phyloP scores from a whole-genome alignment of 1,140 invertebrate species.

The Bursaphelenchus mucronatus region DNA sequence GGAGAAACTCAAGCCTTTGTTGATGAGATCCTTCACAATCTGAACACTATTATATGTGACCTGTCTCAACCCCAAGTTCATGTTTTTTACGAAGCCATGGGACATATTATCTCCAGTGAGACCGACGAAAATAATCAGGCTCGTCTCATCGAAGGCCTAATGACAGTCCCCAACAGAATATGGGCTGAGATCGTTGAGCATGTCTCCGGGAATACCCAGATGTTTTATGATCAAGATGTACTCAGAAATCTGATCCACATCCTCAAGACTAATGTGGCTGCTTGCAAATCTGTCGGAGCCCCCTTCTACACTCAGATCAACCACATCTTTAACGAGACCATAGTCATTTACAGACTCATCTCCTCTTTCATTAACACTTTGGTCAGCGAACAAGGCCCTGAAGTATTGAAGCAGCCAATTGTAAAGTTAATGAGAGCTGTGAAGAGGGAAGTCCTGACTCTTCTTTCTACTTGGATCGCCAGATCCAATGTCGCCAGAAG shows the following conservation, averaged over 20 bases:
- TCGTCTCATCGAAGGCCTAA: slow-evolving; percentile 90
- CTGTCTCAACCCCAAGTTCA: slow-evolving; percentile 97
- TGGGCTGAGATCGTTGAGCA: slow-evolving; percentile 98
- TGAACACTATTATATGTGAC: slow-evolving; percentile 97
- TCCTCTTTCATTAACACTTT: slow-evolving; percentile 95
- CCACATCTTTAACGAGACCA: slow-evolving; percentile 17
- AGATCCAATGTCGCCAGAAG: slow-evolving; percentile 77
- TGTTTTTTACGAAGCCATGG: slow-evolving; percentile 99
- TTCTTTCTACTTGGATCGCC: slow-evolving; percentile 93
- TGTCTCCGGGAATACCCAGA: slow-evolving; percentile 90
- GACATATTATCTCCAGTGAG: slow-evolving; percentile 96
- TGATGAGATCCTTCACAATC: slow-evolving; percentile 92
- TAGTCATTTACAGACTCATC: slow-evolving; percentile 86
- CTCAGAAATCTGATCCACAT: slow-evolving; percentile 96
- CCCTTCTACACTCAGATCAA: slow-evolving; percentile 81
- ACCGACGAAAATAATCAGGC: slow-evolving; percentile 80
- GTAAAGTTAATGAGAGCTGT: slow-evolving; percentile 98
- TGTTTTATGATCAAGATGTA: slow-evolving; percentile 88
- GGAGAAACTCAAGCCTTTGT: slow-evolving; percentile 96
- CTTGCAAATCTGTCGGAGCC: slow-evolving; percentile 92
- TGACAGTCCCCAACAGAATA: slow-evolving; percentile 93
- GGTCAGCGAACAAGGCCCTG: slow-evolving; percentile 87
- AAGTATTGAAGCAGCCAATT: slow-evolving; percentile 90
- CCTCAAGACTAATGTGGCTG: slow-evolving; percentile 95
- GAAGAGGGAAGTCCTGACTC: slow-evolving; percentile 96